Base-by-base conservation (phyloP, 1,140 invertebrate species). In the Magallana ariakensis region DNA sequence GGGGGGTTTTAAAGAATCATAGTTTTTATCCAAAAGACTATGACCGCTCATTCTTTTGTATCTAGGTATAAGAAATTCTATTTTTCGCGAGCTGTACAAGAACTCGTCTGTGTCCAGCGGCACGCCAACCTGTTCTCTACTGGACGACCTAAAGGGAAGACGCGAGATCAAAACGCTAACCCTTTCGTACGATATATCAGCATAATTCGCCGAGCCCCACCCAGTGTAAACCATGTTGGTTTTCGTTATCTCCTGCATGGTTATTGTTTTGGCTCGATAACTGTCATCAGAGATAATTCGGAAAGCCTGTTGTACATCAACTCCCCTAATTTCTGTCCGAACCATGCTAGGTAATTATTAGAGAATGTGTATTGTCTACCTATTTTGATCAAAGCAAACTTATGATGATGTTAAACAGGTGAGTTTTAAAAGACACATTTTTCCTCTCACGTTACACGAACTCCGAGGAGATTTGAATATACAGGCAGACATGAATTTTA, bases 211-310 rank as follows among this genome's bases (percentile, higher is more conserved):
- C 19, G 22, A 75, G 33, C 66, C 66, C 66, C 66, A 33, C 66
- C 66, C 66, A 75, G 10, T 75, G 66, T 26, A 75, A 75, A 33
- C 22, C 66, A 13, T 60, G 22, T 75, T 33, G 22, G 22, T 26
- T 75, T 75, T 75, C 66, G 33, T 75, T 75, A 75, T 75, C 66
- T 75, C 66, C 22, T 19, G 3, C 22, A 10, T 19, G 5, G 66
- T 19, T 22, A 13, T 75, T 75, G 66, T 75, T 75, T 75, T 75
- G 66, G 22, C 66, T 75, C 22, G 66, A 9, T 75, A 26, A 75
- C 33, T 75, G 66, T 75, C 66, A 75, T 75, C 66, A 13, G 66
- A 75, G 66, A 75, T 75, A 75, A 75, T 75, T 75, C 22, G 66
- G 66, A 75, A 75, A 19, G 22, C 33, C 66, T 75, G 66, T 75